Percentiles rank a stretch among this genome's conserved stretches.
These are phyloP conservation scores for Mugil cephalus DNA, from an alignment of 2,113 vertebrate species.

Conservation along the genomic window DNA sequence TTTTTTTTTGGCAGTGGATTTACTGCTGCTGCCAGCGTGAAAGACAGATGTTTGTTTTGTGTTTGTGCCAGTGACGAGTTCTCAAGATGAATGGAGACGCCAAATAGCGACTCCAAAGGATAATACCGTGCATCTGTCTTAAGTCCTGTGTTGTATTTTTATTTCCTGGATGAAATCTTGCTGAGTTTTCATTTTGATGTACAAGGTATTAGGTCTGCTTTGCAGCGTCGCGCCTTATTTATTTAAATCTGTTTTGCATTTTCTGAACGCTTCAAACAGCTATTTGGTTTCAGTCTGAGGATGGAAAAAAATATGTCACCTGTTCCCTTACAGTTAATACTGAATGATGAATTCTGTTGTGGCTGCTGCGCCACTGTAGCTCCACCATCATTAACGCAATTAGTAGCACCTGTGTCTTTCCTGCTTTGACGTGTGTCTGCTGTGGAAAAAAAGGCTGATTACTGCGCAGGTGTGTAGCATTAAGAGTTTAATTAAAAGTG, in stretches of 20 bases:
- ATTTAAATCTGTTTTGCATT: constrained; percentile 7
- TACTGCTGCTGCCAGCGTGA: constrained; percentile 45
- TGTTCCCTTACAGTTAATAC: background rate
- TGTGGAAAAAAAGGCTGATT: background rate
- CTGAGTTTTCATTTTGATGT: background rate
- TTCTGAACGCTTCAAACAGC: background rate
- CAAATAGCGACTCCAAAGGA: constrained; percentile 33
- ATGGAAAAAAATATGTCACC: too few species aligned
- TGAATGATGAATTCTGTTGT: background rate
- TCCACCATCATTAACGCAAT: background rate
- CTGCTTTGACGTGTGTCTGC: background rate
- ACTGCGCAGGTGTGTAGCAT: background rate
- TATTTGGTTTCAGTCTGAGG: background rate
- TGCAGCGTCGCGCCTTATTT: background rate
- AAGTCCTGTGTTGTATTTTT: constrained; percentile 4
- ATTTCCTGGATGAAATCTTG: constrained; percentile 16
- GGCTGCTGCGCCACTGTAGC: background rate
- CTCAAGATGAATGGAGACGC: constrained; percentile 33
- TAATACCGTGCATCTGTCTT: constrained; percentile 16
- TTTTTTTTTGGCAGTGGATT: constrained; percentile 35
- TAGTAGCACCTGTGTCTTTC: background rate
- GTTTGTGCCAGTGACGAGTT: constrained; percentile 45
- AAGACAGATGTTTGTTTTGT: constrained; percentile 62
- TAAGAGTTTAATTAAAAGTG: background rate
- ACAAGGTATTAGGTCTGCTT: background rate